A percentile compares a stretch with the other conserved stretches of the same genome.
Conservation (phyloP, 2,113 vertebrate species). For the Peromyscus californicus region DNA sequence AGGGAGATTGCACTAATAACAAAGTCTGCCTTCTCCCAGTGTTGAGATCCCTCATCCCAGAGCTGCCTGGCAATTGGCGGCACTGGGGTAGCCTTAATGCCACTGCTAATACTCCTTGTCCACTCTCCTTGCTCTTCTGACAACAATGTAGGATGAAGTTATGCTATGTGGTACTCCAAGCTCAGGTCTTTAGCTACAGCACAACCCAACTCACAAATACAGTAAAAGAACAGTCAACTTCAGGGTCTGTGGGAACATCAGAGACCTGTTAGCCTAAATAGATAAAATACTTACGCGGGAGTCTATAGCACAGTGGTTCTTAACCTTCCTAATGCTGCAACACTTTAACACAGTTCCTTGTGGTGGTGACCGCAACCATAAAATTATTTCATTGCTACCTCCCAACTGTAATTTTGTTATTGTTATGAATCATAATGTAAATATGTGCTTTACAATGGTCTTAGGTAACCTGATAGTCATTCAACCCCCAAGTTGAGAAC, state of each 20-base stretch:
- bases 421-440: neutral
- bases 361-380: neutral
- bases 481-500: neutral
- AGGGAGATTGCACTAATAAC: neutral
- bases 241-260: neutral
- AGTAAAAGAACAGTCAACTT: neutral
- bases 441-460: neutral
- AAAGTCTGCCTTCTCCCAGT: neutral
- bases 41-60: neutral
- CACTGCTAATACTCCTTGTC: neutral
- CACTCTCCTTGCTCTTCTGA: neutral
- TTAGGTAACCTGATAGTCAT: neutral
- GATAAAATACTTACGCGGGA: neutral
- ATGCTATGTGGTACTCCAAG: neutral
- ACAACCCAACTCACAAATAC: slow-evolving; percentile 25
- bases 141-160: neutral
- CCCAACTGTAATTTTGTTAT: neutral
- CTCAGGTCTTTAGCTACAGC: neutral
- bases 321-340: neutral
- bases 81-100: neutral
- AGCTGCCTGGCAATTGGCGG: neutral
- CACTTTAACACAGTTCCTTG: neutral
- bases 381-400: neutral
- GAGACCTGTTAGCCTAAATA: neutral
- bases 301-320: neutral